A percentile compares a stretch with the other conserved stretches of the same genome.
Evolutionary conservation across 2,888 invertebrate species (phyloP).

Genomic region (Zygogramma bicolorata): DNA sequence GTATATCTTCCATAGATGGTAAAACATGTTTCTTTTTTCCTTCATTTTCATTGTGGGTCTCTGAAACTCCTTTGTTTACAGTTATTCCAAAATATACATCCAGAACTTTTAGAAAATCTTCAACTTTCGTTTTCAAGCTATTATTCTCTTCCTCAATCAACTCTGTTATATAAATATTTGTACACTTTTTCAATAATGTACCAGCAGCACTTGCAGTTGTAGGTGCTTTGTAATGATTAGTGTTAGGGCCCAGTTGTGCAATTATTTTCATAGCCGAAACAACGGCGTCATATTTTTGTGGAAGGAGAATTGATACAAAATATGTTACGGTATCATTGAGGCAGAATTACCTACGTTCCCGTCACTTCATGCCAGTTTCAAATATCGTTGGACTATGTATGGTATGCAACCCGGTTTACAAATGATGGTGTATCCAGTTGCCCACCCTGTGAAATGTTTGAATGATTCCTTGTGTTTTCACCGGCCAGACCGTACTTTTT

Average conservation of each 20-base stretch:
- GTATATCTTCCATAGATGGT: not conserved
- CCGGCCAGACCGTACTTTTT: too few relatives aligned
- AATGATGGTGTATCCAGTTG: too few relatives aligned
- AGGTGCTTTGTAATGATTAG: not conserved
- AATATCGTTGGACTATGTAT: too few relatives aligned
- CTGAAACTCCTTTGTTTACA: not conserved
- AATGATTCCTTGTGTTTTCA: too few relatives aligned
- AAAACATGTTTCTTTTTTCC: not conserved
- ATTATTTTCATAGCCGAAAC: not conserved
- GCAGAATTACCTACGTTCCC: too few relatives aligned
- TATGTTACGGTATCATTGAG: not conserved
- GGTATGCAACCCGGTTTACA: too few relatives aligned
- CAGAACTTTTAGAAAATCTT: not conserved
- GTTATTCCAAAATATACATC: not conserved
- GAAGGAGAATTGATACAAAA: not conserved
- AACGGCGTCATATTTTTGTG: not conserved
- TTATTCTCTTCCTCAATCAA: slow-evolving; percentile 3
- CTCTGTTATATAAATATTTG: not conserved
- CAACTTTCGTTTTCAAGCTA: not conserved
- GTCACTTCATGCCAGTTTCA: too few relatives aligned
- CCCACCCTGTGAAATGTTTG: too few relatives aligned
- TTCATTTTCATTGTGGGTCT: not conserved
- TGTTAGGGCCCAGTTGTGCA: not conserved
- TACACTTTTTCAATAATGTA: slow-evolving; percentile 7
- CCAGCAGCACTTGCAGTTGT: not conserved